A percentile compares a stretch with the other conserved stretches of the same genome.
phyloP scores from a whole-genome alignment of 2,113 vertebrate species.

The Myxocyprinus asiaticus region DNA sequence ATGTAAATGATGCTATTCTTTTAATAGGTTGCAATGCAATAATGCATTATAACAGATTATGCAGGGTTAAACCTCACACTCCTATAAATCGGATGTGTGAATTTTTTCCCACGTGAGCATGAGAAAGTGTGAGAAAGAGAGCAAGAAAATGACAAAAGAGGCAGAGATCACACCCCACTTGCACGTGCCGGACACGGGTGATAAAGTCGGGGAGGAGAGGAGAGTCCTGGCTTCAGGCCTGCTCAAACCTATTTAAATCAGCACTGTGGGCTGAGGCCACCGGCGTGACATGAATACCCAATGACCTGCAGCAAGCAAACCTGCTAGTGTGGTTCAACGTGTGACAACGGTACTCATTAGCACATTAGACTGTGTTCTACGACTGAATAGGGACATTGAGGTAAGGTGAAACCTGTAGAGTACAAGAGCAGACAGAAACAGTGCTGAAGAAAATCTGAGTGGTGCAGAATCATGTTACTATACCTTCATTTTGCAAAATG shows the following conservation, averaged over 20 bases:
- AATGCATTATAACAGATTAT: constrained; percentile 38
- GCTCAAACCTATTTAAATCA: constrained; percentile 41
- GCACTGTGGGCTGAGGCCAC: constrained; percentile 16
- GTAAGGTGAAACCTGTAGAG: background rate
- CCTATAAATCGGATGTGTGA: constrained; percentile 30
- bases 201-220: constrained; percentile 18
- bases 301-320: constrained; percentile 20
- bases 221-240: constrained; percentile 36
- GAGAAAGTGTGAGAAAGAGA: constrained; percentile 13
- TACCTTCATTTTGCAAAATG: too few relatives aligned
- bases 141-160: background rate
- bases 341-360: constrained; percentile 1
- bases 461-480: too few relatives aligned
- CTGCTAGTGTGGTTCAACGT: constrained; percentile 18
- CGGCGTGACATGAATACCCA: constrained; percentile 43
- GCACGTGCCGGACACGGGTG: constrained; percentile 40
- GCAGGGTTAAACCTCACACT: constrained; percentile 26
- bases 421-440: too few relatives aligned
- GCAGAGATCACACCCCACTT: constrained; percentile 30
- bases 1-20: too few relatives aligned
- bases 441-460: too few relatives aligned
- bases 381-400: constrained; percentile 1
- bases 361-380: constrained; percentile 27
- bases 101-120: constrained; percentile 10
- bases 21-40: background rate